Evolutionary conservation across 2,888 invertebrate species (phyloP), one percentile per base, ranked within the genome.

Genomic region (Strigamia crassipes): DNA sequence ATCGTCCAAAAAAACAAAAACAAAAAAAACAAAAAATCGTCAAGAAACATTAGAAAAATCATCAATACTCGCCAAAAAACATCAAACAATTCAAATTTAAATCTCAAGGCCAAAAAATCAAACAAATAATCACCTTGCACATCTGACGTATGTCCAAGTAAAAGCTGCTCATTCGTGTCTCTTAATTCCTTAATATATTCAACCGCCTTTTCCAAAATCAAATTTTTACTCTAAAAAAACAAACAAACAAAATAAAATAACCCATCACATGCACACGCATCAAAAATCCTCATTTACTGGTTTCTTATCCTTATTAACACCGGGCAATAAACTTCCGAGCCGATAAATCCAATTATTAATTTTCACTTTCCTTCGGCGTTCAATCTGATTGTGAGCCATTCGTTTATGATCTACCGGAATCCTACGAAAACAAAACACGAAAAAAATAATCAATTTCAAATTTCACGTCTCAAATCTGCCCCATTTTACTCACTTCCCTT

Each of bases 161-260:
- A 78, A 13, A 86, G 83, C 66, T 85, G 85, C 42, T 86, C 85
- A 82, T 85, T 84, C 66, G 85, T 85, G 6, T 86, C 86, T 81
- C 86, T 85, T 56, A 87, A 83, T 27, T 87, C 85, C 31, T 85
- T 84, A 73, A 88, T 87, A 82, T 87, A 87, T 41, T 84, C 84
- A 31, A 86, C 86, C 9, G 87, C 86, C 82, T 86, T 86, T 82
- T 87, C 87, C 83, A 88, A 85, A 56, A 87, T 84, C 42, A 83
- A 84, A 77, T 84, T 85, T 83, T 85, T 85, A 79, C 84, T 85
- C 85, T 85, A 51, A 21, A 31, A 27, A 77, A 41, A 34, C 6
- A n/a, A 46, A 80, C 18, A 15, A 34, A 46, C 34, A 78, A 18
- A 2, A 18, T 38, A 79, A 80, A 56, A 41, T 27, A 82, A 27